Percentiles rank a stretch among this genome's conserved stretches.
Conservation (phyloP, 2,888 invertebrate genomes). For the Stenurella melanura region DNA sequence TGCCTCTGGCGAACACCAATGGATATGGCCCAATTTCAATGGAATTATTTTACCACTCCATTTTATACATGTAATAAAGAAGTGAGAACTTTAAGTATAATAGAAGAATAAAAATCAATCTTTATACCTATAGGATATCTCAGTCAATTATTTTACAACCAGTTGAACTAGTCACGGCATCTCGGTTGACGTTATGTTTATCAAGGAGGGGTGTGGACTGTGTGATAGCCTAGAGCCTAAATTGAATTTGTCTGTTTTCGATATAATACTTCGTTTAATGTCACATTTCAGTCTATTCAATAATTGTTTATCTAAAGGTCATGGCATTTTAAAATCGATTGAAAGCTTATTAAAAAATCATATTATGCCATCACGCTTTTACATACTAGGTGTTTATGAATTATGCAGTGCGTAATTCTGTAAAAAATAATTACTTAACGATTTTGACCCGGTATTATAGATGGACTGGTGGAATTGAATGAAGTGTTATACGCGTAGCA, state of each 20-base stretch:
- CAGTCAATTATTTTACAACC: neutral
- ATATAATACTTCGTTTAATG: constrained; percentile 6
- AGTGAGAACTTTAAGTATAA: too few relatives aligned
- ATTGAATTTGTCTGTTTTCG: constrained; percentile 16
- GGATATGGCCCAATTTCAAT: too few relatives aligned
- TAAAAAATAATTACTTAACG: too few relatives aligned
- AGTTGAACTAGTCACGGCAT: neutral
- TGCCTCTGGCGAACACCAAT: too few relatives aligned
- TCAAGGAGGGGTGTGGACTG: neutral
- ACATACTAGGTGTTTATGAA: too few relatives aligned
- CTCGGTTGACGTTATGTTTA: constrained; percentile 19
- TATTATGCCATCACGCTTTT: neutral
- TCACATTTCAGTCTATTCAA: neutral
- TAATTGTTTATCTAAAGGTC: constrained; percentile 13
- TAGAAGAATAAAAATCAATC: neutral
- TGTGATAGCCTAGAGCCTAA: neutral
- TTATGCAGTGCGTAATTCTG: too few relatives aligned
- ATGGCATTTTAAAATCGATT: constrained; percentile 3
- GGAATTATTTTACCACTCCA: too few relatives aligned
- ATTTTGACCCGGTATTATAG: too few relatives aligned
- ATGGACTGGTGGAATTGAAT: too few relatives aligned
- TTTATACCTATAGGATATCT: neutral
- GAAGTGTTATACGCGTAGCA: too few relatives aligned
- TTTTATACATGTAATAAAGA: too few relatives aligned
- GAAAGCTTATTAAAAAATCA: neutral